These are phyloP conservation scores for Pomatostomus ruficeps DNA, from an alignment of 2,113 vertebrate species.

Conservation along the genomic window DNA sequence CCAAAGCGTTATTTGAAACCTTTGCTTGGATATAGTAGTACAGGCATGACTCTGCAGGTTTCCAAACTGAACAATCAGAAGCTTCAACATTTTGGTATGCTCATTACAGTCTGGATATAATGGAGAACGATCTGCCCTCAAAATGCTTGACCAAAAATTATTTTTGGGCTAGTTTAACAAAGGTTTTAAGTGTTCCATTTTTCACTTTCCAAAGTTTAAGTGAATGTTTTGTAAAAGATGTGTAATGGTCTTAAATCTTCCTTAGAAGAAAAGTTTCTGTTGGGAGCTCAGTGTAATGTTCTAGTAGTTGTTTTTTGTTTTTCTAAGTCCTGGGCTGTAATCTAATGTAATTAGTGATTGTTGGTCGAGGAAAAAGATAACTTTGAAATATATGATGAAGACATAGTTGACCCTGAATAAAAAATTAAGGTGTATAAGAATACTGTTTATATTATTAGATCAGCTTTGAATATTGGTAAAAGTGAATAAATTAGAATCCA, in stretches of 20 bases:
- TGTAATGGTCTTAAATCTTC: not conserved
- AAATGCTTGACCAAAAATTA: not conserved
- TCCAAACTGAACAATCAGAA: not conserved
- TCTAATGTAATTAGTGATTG: constrained; percentile 25
- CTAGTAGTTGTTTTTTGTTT: not conserved
- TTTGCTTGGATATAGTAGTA: not conserved
- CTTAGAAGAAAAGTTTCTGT: constrained; percentile 9
- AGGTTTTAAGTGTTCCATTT: not conserved
- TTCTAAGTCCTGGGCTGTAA: constrained; percentile 11
- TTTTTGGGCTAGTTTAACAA: not conserved
- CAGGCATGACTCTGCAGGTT: not conserved
- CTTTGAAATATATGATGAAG: constrained; percentile 27
- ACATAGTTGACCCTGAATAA: constrained; percentile 23
- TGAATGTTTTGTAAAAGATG: not conserved
- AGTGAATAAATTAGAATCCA: not conserved
- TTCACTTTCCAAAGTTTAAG: not conserved
- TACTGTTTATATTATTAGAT: not conserved
- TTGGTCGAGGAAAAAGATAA: constrained; percentile 11
- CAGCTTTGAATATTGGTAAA: constrained; percentile 22
- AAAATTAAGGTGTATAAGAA: constrained; percentile 36
- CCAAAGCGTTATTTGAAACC: not conserved
- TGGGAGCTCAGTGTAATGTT: not conserved
- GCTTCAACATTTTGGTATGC: not conserved
- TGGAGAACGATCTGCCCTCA: not conserved
- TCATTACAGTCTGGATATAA: not conserved